Evolutionary conservation across 2,888 invertebrate genomes (phyloP), one percentile per base, ranked within the genome.

Genomic region (Xestobium rufovillosum): DNA sequence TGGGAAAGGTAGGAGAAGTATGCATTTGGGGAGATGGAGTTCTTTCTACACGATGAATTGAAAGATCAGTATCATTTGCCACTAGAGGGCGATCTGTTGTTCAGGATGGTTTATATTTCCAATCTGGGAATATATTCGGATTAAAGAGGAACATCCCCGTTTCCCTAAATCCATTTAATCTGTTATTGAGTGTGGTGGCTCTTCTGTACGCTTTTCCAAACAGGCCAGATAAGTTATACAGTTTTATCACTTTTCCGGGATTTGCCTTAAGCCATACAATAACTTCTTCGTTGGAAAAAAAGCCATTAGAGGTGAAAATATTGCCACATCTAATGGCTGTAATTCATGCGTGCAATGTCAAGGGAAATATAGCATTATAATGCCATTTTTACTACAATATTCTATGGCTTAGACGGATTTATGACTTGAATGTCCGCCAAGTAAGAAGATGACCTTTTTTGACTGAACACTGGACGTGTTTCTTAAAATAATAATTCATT

Each of bases 11-110:
- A n/a, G n/a, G n/a, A n/a, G n/a, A n/a, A n/a, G n/a, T n/a, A n/a
- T n/a, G n/a, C n/a, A n/a, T n/a, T n/a, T n/a, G n/a, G n/a, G n/a
- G n/a, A n/a, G n/a, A n/a, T n/a, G n/a, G n/a, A n/a, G n/a, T n/a
- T n/a, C n/a, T n/a, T n/a, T n/a, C n/a, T n/a, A n/a, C n/a, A n/a
- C n/a, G n/a, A n/a, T n/a, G n/a, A n/a, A n/a, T n/a, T n/a, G n/a
- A n/a, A n/a, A n/a, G 34, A 94, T 60, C 1, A 96, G 73, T 3
- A 86, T 87, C 85, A 96, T 92, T 69, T 94, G 94, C 17, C 92
- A 90, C 63, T 94, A 88, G 34, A 95, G 70, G 9, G 84, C 83
- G 36, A 88, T 77, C 36, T 80, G 83, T 3, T 76, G n/a, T n/a
- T n/a, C n/a, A n/a, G n/a, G n/a, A n/a, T n/a, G n/a, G n/a, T n/a